Evolutionary conservation across 2,113 vertebrate genomes (phyloP).

Genomic region (Potamarius usumacintae): DNA sequence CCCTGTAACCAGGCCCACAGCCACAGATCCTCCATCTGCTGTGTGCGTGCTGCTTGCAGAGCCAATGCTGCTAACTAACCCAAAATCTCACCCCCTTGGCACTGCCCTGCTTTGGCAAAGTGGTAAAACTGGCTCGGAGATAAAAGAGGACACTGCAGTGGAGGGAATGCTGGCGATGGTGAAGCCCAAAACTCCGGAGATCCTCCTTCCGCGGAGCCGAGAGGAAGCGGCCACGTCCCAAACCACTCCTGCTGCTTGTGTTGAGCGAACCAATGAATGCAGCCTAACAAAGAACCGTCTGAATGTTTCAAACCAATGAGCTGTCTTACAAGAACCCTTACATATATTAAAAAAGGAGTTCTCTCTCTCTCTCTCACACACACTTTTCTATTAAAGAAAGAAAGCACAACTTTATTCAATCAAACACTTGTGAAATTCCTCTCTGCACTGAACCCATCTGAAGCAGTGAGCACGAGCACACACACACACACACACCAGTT

Average conservation of each 20-base stretch:
- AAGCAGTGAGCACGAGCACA: no score
- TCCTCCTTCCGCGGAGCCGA: neutral
- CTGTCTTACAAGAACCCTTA: neutral
- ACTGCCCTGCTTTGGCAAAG: conserved; percentile 63
- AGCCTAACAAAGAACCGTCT: neutral
- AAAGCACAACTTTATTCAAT: no score
- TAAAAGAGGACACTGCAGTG: neutral
- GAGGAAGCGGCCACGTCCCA: conserved; percentile 5
- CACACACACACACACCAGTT: no score
- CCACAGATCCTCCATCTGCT: conserved; percentile 48
- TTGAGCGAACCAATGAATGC: no score
- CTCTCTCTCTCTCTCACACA: no score
- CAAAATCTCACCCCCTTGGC: conserved; percentile 56
- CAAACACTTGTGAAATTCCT: no score
- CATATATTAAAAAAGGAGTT: no score
- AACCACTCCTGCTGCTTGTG: neutral
- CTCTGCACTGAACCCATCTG: no score
- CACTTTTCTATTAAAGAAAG: no score
- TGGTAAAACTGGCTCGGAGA: neutral
- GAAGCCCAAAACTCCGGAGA: neutral
- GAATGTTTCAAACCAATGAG: neutral
- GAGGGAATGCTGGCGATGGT: neutral
- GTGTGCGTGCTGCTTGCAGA: neutral
- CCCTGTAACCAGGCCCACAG: conserved; percentile 41
- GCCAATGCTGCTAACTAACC: neutral